Evolutionary conservation across 2,113 vertebrate species (phyloP).

Genomic region (Leptobrachium leishanense): DNA sequence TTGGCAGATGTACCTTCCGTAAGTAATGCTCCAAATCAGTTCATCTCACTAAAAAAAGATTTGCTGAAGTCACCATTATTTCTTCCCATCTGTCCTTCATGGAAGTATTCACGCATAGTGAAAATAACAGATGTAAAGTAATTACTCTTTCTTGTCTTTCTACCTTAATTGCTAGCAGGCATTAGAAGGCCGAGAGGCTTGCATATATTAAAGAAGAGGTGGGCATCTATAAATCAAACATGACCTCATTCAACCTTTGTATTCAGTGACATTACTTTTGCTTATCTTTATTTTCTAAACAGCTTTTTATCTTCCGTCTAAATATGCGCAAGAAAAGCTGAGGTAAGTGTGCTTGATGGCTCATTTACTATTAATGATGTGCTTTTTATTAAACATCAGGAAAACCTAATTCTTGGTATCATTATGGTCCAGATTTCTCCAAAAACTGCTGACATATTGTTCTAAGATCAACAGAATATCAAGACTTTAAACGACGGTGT

Average conservation of each 20-base stretch:
- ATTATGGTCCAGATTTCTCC: no score
- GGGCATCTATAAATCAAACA: constrained; percentile 15
- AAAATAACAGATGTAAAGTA: constrained; percentile 37
- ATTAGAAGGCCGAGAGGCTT: neutral
- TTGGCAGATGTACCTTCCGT: no score
- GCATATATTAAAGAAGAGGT: constrained; percentile 29
- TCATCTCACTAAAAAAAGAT: neutral
- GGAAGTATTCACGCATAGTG: neutral
- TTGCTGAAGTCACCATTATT: constrained; percentile 11
- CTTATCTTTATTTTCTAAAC: neutral
- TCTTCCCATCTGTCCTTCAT: constrained; percentile 6
- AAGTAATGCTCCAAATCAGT: neutral
- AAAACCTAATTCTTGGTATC: no score
- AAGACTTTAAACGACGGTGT: no score
- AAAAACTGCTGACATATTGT: no score
- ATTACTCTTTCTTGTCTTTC: constrained; percentile 28
- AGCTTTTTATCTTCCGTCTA: neutral
- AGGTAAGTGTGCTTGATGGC: neutral
- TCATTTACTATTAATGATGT: neutral
- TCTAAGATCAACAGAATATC: no score
- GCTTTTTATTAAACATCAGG: no score
- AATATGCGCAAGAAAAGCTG: neutral
- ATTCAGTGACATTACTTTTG: constrained; percentile 7
- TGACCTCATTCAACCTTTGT: constrained; percentile 5
- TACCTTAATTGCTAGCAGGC: constrained; percentile 33